Evolutionary conservation across 2,797 vertebrate genomes (phyloP), one percentile per base, ranked within the genome.

Genomic region (Anas bernieri): DNA sequence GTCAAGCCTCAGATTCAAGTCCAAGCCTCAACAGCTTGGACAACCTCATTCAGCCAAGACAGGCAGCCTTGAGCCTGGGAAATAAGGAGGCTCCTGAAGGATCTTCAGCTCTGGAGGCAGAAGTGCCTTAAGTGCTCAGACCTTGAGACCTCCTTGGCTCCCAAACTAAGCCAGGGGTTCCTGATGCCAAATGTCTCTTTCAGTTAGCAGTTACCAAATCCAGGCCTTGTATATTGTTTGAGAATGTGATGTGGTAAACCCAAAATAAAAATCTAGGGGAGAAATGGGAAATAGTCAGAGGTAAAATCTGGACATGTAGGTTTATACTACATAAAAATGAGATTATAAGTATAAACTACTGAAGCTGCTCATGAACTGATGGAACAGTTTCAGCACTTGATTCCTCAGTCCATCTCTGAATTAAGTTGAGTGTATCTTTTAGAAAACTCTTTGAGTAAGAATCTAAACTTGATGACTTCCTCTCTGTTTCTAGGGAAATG

Each of bases 401-500:
- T 82, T 81, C 11, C 66, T 48, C 33, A 73, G 6, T 33, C 37
- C 22, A 21, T 26, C 30, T 68, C 35, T 61, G 21, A n/a, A 28
- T 50, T 80, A 69, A 64, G 16, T n/a, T 70, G 59, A 76, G 45
- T 2, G 1, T 59, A 20, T 16, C 28, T 76, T 84, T 63, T 59
- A 61, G 45, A 83, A 83, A 90, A 18, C 21, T 52, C 10, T 76
- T 62, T 22, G n/a, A 9, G 14, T 12, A 56, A 83, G 16, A 54
- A 70, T 74, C 26, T 79, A 56, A 69, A 33, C 17, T 64, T 81
- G 6, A 72, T 79, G 4, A 33, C 28, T 94, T 94, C 58, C 75
- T 84, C 79, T 84, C 5, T 96, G 39, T 96, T 96, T 92, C 25
- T 94, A 99, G 99, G 99, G 99, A 99, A 97, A 99, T 99, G 98